Conservation (phyloP, 2,113 vertebrate genomes). For the Anguilla japonica region DNA sequence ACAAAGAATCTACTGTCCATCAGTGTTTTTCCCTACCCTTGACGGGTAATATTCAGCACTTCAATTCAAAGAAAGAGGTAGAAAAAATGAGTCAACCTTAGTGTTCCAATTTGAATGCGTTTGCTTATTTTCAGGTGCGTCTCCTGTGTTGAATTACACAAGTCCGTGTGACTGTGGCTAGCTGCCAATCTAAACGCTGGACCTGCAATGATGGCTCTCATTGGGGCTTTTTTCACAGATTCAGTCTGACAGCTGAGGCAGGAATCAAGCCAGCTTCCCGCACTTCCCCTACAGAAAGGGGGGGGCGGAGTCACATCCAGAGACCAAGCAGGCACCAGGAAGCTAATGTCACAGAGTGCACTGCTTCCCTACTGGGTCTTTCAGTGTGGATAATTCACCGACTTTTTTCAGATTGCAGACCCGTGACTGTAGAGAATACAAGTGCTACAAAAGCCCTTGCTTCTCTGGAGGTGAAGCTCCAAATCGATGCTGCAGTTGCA, state of each 20-base stretch:
- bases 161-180: background rate
- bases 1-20: background rate
- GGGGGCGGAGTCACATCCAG: background rate
- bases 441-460: background rate
- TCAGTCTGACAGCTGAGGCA: background rate
- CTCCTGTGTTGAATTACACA: background rate
- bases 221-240: background rate
- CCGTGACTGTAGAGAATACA: background rate
- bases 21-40: background rate
- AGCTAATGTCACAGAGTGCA: background rate
- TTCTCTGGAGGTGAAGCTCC: background rate
- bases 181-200: background rate
- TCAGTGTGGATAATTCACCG: slow-evolving; percentile 4
- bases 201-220: background rate
- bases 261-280: background rate
- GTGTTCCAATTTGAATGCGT: slow-evolving; percentile 9
- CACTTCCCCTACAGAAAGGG: background rate
- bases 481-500: background rate
- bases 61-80: background rate
- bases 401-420: slow-evolving; percentile 18
- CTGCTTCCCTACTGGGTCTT: background rate
- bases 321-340: background rate
- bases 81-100: background rate
- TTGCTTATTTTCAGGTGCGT: background rate
- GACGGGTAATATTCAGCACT: background rate